Conservation (phyloP, 2,113 vertebrate species). For the Macquaria australasica region DNA sequence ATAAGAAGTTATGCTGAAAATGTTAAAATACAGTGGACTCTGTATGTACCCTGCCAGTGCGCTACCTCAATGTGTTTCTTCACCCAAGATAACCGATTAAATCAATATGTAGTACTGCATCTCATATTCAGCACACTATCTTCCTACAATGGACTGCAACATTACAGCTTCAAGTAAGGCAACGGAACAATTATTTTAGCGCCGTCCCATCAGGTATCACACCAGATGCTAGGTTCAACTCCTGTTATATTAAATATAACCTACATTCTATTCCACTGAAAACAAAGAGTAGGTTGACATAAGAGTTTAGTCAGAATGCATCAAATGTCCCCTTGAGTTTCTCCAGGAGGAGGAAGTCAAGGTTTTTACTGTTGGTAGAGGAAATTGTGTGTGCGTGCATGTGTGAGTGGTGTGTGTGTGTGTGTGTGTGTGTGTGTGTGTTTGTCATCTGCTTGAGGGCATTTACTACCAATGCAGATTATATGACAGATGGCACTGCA, state of each 20-base stretch:
- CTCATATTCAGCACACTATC: constrained; percentile 13
- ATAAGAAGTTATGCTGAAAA: not conserved
- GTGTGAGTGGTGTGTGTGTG: not conserved
- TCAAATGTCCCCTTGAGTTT: constrained; percentile 61
- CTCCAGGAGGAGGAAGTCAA: constrained; percentile 51
- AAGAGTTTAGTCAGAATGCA: constrained; percentile 68
- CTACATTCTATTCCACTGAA: constrained; percentile 60
- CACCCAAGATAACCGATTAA: constrained; percentile 6
- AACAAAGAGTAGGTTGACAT: constrained; percentile 72
- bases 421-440: constrained; percentile 28
- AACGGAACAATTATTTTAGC: constrained; percentile 35
- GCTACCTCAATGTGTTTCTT: not conserved
- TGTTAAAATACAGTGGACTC: not conserved
- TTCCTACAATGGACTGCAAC: constrained; percentile 10
- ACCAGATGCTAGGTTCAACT: constrained; percentile 57
- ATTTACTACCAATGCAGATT: constrained; percentile 60
- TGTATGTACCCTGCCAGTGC: not conserved
- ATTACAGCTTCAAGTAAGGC: constrained; percentile 1
- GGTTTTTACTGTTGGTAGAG: constrained; percentile 46
- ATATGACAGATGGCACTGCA: constrained; percentile 63
- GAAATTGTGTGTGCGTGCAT: constrained; percentile 1
- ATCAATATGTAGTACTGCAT: constrained; percentile 11
- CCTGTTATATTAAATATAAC: constrained; percentile 56
- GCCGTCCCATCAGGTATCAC: constrained; percentile 59
- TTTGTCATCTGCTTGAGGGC: constrained; percentile 54